A percentile compares a stretch with the other conserved stretches of the same genome.
phyloP scores from a whole-genome alignment of 2,888 invertebrate genomes.

The Stenodema calcarata region DNA sequence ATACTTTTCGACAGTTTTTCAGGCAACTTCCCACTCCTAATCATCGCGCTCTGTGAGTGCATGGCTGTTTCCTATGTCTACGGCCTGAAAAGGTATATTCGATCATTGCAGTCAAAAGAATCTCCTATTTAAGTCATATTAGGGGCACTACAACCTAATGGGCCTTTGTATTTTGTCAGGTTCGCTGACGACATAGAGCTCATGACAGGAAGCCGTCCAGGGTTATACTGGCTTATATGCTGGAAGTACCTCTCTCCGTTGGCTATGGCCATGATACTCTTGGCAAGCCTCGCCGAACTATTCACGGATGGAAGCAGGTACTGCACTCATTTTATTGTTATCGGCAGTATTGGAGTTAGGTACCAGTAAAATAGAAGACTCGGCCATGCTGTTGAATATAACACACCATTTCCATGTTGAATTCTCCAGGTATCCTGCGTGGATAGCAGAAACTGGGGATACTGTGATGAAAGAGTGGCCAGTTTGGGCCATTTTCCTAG shows the following conservation, averaged over 20 bases:
- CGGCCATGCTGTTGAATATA: too few species aligned
- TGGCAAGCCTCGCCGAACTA: constrained; percentile 83
- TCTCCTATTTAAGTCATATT: too few species aligned
- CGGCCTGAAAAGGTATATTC: constrained; percentile 81
- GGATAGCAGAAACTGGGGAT: constrained; percentile 76
- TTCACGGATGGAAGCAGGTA: constrained; percentile 74
- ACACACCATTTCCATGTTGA: too few species aligned
- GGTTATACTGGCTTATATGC: constrained; percentile 89
- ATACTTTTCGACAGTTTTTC: constrained; percentile 92
- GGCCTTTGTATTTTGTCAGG: too few species aligned
- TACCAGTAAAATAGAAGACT: too few species aligned
- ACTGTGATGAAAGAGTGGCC: constrained; percentile 86
- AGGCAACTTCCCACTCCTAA: constrained; percentile 88
- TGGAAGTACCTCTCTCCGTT: constrained; percentile 93
- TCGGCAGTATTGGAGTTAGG: too few species aligned
- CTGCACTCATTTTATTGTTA: neutral
- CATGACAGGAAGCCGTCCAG: constrained; percentile 90
- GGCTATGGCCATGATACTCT: constrained; percentile 85
- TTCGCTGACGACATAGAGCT: constrained; percentile 93
- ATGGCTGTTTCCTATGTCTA: constrained; percentile 93
- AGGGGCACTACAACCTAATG: too few species aligned
- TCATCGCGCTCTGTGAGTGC: constrained; percentile 92
- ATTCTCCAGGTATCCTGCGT: constrained; percentile 74
- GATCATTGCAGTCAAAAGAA: neutral
- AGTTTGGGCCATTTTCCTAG: constrained; percentile 79